A percentile compares a stretch with the other conserved stretches of the same genome.
phyloP scores from a whole-genome alignment of 1,140 invertebrate species.

The Apis laboriosa region DNA sequence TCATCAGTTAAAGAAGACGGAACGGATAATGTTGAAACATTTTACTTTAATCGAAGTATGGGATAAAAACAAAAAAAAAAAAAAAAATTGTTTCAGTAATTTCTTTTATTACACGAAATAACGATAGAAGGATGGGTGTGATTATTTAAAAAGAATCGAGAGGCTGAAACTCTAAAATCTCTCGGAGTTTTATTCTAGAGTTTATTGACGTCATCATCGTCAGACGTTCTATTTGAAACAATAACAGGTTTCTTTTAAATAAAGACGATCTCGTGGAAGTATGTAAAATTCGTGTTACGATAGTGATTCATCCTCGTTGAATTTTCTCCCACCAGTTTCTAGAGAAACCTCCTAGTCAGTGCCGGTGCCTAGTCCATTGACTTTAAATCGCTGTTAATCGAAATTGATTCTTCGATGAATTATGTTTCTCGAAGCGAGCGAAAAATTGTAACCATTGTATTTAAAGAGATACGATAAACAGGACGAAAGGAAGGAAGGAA shows the following conservation, averaged over 20 bases:
- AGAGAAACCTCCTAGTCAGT: neutral
- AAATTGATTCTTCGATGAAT: neutral
- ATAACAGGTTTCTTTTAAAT: slow-evolving; percentile 1
- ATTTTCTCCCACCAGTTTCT: neutral
- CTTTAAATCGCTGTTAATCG: neutral
- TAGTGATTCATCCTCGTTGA: neutral
- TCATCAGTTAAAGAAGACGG: too few species aligned
- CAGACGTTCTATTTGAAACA: neutral
- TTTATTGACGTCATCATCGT: neutral
- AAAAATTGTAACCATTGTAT: neutral
- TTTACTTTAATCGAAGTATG: too few species aligned
- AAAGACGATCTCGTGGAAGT: neutral
- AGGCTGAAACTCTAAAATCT: neutral
- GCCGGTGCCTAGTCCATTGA: neutral
- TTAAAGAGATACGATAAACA: too few species aligned
- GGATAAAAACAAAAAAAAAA: too few species aligned
- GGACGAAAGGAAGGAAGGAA: too few species aligned
- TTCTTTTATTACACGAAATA: too few species aligned
- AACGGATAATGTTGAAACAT: too few species aligned
- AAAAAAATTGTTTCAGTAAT: too few species aligned
- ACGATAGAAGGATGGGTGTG: too few species aligned
- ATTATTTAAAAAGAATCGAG: too few species aligned
- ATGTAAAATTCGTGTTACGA: neutral
- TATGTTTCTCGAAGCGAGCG: too few species aligned
- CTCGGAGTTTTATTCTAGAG: too few species aligned